Evolutionary conservation across 2,888 invertebrate genomes (phyloP), one percentile per base, ranked within the genome.

Genomic region (Diaprepes abbreviatus): DNA sequence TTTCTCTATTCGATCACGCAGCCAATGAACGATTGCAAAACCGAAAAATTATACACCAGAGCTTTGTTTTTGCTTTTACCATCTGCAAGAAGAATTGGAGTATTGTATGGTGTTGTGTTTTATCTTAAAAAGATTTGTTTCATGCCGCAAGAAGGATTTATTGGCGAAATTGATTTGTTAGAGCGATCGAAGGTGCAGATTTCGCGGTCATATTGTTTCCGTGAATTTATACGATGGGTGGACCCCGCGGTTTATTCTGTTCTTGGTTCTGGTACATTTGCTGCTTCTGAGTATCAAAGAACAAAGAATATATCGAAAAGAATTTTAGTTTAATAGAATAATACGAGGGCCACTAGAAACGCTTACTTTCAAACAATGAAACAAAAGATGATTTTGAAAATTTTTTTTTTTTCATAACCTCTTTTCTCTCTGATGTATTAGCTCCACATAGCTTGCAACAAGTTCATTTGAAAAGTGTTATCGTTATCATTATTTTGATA

Each of bases 91-190:
- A 54, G 63, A 63, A 63, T 28, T 54, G 63, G 62, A 54, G 43
- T 21, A 28, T 31, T 57, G 65, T 55, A 19, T 19, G 17, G 43
- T 57, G 17, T n/a, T 10, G 45, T 33, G 17, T 48, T 65, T 43
- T 65, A 57, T 65, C 35, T 65, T 17, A 21, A 57, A 43, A 65
- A 65, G 55, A 55, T 63, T 63, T 63, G 63, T 63, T 63, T 63
- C 50, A 21, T 52, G 36, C 50, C 63, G n/a, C 17, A 9, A 33
- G 38, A 52, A 5, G 24, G 63, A 63, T 63, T 63, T 63, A 63
- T 63, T 52, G 52, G 63, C 52, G 24, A 52, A 63, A 63, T 52
- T 63, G 50, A 63, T 63, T 63, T 63, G 63, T 63, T 52, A 63
- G 33, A 19, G 16, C 52, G 52, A 60, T 60, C 31, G 36, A 36